Conservation (phyloP, 2,113 vertebrate species). For the Oreotrochilus melanogaster region DNA sequence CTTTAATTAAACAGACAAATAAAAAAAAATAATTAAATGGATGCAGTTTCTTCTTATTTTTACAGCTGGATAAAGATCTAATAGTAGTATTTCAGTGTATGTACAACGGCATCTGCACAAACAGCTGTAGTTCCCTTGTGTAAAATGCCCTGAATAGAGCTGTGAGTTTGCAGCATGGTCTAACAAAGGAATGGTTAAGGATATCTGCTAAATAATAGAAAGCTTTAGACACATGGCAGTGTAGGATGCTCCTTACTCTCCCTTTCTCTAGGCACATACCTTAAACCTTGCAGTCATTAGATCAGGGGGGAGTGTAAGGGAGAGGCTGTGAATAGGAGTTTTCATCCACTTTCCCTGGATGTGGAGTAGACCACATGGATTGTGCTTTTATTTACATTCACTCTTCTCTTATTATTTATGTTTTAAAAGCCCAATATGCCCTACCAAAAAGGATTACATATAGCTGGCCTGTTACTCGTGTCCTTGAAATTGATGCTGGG, state of each 20-base stretch:
- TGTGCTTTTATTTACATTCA: neutral
- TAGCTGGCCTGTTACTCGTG: neutral
- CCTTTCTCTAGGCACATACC: neutral
- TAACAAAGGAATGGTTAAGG: constrained; percentile 55
- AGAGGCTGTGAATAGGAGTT: neutral
- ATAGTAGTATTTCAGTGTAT: neutral
- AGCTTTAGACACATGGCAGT: neutral
- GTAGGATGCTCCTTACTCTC: neutral
- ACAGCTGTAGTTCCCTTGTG: constrained; percentile 20
- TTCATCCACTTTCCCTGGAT: neutral
- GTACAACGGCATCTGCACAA: neutral
- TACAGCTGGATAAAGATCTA: neutral
- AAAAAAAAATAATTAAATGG: neutral
- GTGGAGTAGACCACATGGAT: neutral
- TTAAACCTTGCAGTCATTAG: neutral
- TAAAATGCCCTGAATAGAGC: neutral
- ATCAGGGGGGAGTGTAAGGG: neutral
- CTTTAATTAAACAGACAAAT: neutral
- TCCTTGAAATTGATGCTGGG: neutral
- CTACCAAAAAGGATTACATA: neutral
- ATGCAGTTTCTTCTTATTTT: neutral
- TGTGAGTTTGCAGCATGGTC: neutral
- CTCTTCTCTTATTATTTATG: neutral
- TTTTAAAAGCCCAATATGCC: neutral
- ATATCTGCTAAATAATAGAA: constrained; percentile 55